Percentiles rank a stretch among this genome's conserved stretches.
Conservation (phyloP, 2,888 invertebrate species). For the Oegoconia quadripuncta region DNA sequence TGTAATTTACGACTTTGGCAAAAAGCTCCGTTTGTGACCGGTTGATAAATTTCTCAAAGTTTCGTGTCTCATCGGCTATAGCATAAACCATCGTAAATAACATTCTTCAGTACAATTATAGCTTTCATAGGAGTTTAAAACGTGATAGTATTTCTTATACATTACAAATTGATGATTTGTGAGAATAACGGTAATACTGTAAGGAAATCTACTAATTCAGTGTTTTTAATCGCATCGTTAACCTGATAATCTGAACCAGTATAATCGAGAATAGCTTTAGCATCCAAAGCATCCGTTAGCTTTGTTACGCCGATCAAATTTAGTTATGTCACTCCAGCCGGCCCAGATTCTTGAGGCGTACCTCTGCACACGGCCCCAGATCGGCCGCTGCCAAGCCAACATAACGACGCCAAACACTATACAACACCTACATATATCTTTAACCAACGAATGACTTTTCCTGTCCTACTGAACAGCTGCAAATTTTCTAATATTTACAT, state of each 20-base stretch:
- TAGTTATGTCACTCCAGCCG: slow-evolving; percentile 78
- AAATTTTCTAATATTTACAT: slow-evolving; percentile 33
- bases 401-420: slow-evolving; percentile 51
- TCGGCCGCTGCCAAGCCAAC: slow-evolving; percentile 63
- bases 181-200: too few species aligned
- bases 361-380: slow-evolving; percentile 74
- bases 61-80: neutral
- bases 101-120: too few species aligned
- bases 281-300: slow-evolving; percentile 54
- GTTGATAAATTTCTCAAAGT: neutral
- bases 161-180: too few species aligned
- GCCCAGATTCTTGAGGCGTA: slow-evolving; percentile 68
- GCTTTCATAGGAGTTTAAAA: too few species aligned
- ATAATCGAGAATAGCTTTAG: slow-evolving; percentile 34
- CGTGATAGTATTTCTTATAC: too few species aligned
- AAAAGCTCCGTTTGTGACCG: neutral
- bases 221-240: slow-evolving; percentile 4
- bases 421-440: slow-evolving; percentile 45
- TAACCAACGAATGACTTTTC: slow-evolving; percentile 55
- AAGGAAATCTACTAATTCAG: too few species aligned
- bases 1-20: slow-evolving; percentile 7
- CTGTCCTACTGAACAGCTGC: slow-evolving; percentile 47
- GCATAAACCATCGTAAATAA: too few species aligned
- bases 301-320: slow-evolving; percentile 72
- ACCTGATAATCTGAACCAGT: slow-evolving; percentile 6